Conservation (phyloP, 2,113 vertebrate genomes). For the Cercocebus atys region DNA sequence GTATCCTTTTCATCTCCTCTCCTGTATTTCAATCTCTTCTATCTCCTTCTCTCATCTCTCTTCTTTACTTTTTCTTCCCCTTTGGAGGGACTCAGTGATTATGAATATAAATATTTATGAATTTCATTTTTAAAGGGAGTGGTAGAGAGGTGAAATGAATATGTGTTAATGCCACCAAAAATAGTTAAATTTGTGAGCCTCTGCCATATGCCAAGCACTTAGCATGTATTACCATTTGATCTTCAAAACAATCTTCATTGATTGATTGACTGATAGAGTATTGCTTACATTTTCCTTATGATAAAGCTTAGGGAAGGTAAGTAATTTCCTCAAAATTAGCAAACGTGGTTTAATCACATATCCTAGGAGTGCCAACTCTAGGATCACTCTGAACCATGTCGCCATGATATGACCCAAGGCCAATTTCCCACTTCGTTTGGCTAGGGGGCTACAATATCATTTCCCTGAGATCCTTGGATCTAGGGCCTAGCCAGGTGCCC, state of each 20-base stretch:
- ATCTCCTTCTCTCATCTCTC: neutral
- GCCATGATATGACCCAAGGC: neutral
- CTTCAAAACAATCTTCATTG: neutral
- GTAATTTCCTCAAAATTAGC: neutral
- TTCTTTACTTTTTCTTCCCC: neutral
- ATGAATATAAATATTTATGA: neutral
- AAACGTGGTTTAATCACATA: neutral
- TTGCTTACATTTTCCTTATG: neutral
- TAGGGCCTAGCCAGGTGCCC: neutral
- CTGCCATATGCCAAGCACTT: neutral
- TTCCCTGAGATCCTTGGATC: neutral
- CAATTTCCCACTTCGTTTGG: neutral
- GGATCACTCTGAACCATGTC: neutral
- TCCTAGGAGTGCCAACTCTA: neutral
- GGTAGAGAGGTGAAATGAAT: neutral
- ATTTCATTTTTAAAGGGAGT: neutral
- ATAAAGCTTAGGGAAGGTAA: neutral
- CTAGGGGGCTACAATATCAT: neutral
- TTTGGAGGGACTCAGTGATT: neutral
- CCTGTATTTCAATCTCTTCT: neutral
- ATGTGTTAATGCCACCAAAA: neutral
- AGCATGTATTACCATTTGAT: neutral
- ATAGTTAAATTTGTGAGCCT: neutral
- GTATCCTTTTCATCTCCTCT: neutral
- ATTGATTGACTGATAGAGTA: neutral